A percentile compares a stretch with the other conserved stretches of the same genome.
These are phyloP conservation scores for Sebastes hubbsi DNA, from an alignment of 2,797 vertebrate genomes.

Conservation along the genomic window DNA sequence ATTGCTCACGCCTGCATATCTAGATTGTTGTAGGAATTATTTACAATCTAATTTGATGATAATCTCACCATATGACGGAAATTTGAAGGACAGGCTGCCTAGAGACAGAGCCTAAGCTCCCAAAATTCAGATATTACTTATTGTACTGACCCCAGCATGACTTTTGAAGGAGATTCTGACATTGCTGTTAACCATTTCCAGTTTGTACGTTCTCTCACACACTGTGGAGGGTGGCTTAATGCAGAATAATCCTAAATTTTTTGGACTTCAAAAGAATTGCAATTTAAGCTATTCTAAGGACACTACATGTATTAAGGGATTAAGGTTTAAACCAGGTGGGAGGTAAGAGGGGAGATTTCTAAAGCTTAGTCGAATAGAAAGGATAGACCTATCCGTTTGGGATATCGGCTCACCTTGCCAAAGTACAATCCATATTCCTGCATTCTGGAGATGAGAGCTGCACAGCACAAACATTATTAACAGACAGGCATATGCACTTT, in stretches of 20 bases:
- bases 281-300: conserved; percentile 77
- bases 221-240: conserved; percentile 42
- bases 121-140: conserved; percentile 23
- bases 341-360: conserved; percentile 72
- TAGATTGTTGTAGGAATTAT: neutral
- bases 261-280: conserved; percentile 71
- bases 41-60: conserved; percentile 12
- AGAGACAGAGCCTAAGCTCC: neutral
- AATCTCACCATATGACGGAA: neutral
- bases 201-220: neutral
- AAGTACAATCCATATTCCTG: conserved; percentile 61
- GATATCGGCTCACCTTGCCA: conserved; percentile 63
- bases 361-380: conserved; percentile 69
- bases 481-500: conserved; percentile 35
- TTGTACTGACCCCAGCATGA: neutral
- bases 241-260: conserved; percentile 73
- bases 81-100: conserved; percentile 3
- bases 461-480: conserved; percentile 59
- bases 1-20: neutral
- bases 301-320: conserved; percentile 80
- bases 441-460: conserved; percentile 48
- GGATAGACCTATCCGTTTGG: conserved; percentile 56
- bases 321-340: conserved; percentile 71
- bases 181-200: conserved; percentile 41
- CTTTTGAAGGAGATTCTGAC: conserved; percentile 35